Conservation (phyloP, 2,888 invertebrate species). For the Agrotis ipsilon region DNA sequence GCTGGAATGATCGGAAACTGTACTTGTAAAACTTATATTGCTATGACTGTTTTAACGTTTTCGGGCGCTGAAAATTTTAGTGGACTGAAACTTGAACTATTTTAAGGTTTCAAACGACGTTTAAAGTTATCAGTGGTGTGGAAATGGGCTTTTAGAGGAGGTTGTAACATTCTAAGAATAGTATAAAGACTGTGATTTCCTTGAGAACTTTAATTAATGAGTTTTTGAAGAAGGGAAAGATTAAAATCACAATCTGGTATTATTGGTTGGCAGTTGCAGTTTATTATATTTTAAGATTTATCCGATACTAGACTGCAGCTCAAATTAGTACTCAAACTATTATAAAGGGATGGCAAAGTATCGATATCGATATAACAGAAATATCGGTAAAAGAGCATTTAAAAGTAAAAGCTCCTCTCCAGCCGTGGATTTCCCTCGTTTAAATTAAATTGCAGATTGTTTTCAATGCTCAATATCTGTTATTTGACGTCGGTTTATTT, state of each 20-base stretch:
- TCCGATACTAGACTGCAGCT: neutral
- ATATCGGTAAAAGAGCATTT: constrained; percentile 41
- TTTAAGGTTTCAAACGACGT: constrained; percentile 6
- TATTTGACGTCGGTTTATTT: constrained; percentile 54
- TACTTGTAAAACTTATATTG: constrained; percentile 30
- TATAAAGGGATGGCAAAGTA: neutral
- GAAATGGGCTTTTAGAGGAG: constrained; percentile 11
- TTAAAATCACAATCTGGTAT: constrained; percentile 1
- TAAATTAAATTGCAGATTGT: constrained; percentile 67
- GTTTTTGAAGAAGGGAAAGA: neutral
- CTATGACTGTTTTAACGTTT: constrained; percentile 45
- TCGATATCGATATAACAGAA: constrained; percentile 5
- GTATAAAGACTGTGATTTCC: constrained; percentile 3
- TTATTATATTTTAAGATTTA: neutral
- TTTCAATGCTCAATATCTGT: constrained; percentile 61
- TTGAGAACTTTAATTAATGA: constrained; percentile 10
- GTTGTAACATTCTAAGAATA: neutral
- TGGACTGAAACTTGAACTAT: constrained; percentile 27
- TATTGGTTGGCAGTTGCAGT: neutral
- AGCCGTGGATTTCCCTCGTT: constrained; percentile 68
- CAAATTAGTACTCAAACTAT: neutral
- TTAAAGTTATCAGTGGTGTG: constrained; percentile 16
- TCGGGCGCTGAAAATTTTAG: constrained; percentile 23
- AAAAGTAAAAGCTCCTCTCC: constrained; percentile 70
- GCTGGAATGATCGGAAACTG: constrained; percentile 24